phyloP scores from a whole-genome alignment of 2,888 invertebrate genomes.

The Notodonta ziczac region DNA sequence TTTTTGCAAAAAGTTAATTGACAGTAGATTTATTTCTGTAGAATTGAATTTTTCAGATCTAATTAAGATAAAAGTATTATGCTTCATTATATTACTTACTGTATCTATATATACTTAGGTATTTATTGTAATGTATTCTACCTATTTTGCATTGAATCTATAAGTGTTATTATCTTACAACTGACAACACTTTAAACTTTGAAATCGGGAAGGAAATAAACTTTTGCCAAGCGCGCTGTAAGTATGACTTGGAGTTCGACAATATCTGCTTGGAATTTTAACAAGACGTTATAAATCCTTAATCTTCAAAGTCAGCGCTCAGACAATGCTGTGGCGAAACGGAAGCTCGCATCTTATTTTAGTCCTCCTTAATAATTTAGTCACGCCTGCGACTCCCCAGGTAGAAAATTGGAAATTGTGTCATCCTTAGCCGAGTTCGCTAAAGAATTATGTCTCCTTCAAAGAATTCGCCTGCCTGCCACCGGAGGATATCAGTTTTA shows the following conservation, averaged over 20 bases:
- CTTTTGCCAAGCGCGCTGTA: conserved; percentile 65
- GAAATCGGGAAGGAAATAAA: conserved; percentile 62
- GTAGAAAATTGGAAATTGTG: conserved; percentile 83
- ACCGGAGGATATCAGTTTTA: conserved; percentile 49
- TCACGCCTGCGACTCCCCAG: conserved; percentile 75
- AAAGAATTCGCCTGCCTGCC: conserved; percentile 47
- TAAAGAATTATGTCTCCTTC: conserved; percentile 67
- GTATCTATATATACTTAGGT: too few species aligned
- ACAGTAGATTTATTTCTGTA: conserved; percentile 9
- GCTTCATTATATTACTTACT: too few species aligned
- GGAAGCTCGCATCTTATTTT: conserved; percentile 78
- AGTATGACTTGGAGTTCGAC: conserved; percentile 64
- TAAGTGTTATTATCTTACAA: conserved; percentile 9
- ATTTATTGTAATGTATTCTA: too few species aligned
- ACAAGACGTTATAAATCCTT: conserved; percentile 77
- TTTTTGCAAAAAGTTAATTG: conserved; percentile 12
- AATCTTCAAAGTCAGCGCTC: conserved; percentile 70
- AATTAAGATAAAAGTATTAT: too few species aligned
- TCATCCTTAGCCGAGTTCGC: conserved; percentile 65
- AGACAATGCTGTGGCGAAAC: conserved; percentile 73
- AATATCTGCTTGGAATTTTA: conserved; percentile 73
- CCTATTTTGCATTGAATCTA: too few species aligned
- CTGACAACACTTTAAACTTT: conserved; percentile 42
- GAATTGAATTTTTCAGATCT: conserved; percentile 2
- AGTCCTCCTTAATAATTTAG: conserved; percentile 76